Evolutionary conservation across 2,888 invertebrate species (phyloP).

Genomic region (Calliopum simillimum): DNA sequence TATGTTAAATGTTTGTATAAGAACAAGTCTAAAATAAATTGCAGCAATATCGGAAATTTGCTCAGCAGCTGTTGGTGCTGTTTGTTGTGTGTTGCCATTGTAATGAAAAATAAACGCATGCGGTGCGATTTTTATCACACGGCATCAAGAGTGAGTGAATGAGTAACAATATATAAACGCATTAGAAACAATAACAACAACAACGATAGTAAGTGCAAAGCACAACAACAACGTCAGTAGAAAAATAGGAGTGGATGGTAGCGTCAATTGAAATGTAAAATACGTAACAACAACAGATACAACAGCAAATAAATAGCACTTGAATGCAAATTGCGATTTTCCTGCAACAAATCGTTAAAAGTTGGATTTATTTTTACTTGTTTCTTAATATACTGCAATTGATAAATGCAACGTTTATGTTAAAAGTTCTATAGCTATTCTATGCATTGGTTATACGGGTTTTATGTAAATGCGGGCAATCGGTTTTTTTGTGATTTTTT

Average conservation of each 20-base stretch:
- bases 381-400: constrained; percentile 5
- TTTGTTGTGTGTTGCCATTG: not conserved
- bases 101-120: not conserved
- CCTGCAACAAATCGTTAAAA: constrained; percentile 13
- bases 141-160: constrained; percentile 46
- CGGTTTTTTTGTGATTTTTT: no score
- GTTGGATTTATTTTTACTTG: not conserved
- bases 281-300: constrained; percentile 41
- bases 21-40: constrained; percentile 15
- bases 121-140: constrained; percentile 8
- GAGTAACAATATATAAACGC: constrained; percentile 46
- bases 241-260: constrained; percentile 46
- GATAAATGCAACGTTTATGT: not conserved
- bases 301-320: constrained; percentile 15
- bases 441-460: no score
- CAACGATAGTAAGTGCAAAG: constrained; percentile 43
- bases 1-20: not conserved
- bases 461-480: no score
- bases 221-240: constrained; percentile 44
- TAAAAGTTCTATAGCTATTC: no score
- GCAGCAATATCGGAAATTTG: not conserved
- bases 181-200: constrained; percentile 38
- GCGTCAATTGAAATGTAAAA: constrained; percentile 39
- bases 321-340: constrained; percentile 31
- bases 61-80: not conserved